Conservation (phyloP, 2,113 vertebrate genomes). For the Sakesphorus luctuosus region DNA sequence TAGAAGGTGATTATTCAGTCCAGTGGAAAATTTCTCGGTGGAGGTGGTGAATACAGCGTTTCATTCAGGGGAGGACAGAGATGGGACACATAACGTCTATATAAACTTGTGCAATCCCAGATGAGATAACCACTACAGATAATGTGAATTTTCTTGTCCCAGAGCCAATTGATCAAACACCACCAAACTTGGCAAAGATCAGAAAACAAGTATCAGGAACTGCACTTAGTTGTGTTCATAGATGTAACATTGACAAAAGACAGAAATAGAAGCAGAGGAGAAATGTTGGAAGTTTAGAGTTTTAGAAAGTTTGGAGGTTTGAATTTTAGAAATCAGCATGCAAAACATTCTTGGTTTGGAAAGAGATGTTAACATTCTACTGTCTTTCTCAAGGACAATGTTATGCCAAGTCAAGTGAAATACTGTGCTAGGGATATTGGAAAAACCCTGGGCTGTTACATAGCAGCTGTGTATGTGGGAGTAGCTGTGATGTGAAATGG, state of each 20-base stretch:
- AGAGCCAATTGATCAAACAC: not conserved
- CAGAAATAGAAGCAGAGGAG: not conserved
- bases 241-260: not conserved
- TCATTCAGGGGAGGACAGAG: not conserved
- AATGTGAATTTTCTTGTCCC: not conserved
- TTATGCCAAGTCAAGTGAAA: not conserved
- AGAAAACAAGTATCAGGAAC: not conserved
- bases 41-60: not conserved
- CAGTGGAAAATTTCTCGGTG: not conserved
- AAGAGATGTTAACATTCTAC: not conserved
- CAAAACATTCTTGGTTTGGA: not conserved
- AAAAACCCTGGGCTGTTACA: not conserved
- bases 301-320: not conserved
- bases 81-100: fast-evolving
- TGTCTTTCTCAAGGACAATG: not conserved
- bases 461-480: not conserved
- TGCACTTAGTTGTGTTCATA: not conserved
- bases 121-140: not conserved
- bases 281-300: not conserved
- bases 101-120: not conserved
- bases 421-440: not conserved
- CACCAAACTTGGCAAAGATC: not conserved
- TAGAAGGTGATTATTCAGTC: not conserved
- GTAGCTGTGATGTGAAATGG: fast-evolving
- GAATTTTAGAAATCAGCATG: not conserved